phyloP scores from a whole-genome alignment of 23 tunicate species.

The Halocynthia aurantium region DNA sequence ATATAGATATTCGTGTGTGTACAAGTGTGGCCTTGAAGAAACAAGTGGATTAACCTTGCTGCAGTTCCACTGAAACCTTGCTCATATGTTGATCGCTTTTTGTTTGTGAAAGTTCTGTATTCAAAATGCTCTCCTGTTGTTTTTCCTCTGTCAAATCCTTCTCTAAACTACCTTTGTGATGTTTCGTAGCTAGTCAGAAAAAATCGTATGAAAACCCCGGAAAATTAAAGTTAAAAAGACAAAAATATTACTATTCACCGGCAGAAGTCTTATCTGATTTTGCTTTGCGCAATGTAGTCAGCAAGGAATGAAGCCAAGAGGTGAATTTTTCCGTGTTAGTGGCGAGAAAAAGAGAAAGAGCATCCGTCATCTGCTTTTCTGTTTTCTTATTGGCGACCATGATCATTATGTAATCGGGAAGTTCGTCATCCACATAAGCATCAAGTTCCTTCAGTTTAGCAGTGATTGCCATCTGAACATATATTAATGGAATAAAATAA shows the following conservation, averaged over 20 bases:
- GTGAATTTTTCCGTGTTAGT: conserved; percentile 66
- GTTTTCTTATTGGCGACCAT: conserved; percentile 95
- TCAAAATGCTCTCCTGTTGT: too few species aligned
- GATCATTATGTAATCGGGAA: conserved; percentile 97
- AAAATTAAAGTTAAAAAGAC: too few species aligned
- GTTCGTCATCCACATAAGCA: conserved; percentile 94
- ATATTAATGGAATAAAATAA: neutral
- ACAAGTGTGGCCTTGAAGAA: too few species aligned
- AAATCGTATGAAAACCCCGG: too few species aligned
- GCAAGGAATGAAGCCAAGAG: conserved; percentile 79
- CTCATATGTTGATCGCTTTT: too few species aligned
- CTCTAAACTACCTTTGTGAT: too few species aligned
- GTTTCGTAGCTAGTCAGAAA: too few species aligned
- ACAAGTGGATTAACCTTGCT: too few species aligned
- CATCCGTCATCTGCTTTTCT: conserved; percentile 78
- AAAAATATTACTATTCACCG: neutral
- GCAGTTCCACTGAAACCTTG: too few species aligned
- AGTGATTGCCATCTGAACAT: conserved; percentile 53
- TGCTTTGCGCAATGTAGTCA: conserved; percentile 22
- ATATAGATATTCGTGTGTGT: too few species aligned
- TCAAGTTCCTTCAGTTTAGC: conserved; percentile 72
- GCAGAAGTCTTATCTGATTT: conserved; percentile 3
- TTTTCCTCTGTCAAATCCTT: too few species aligned
- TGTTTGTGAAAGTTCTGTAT: too few species aligned
- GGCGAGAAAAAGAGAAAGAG: conserved; percentile 73